Evolutionary conservation across 2,888 invertebrate species (phyloP), one percentile per base, ranked within the genome.

Genomic region (Acronicta aceris): DNA sequence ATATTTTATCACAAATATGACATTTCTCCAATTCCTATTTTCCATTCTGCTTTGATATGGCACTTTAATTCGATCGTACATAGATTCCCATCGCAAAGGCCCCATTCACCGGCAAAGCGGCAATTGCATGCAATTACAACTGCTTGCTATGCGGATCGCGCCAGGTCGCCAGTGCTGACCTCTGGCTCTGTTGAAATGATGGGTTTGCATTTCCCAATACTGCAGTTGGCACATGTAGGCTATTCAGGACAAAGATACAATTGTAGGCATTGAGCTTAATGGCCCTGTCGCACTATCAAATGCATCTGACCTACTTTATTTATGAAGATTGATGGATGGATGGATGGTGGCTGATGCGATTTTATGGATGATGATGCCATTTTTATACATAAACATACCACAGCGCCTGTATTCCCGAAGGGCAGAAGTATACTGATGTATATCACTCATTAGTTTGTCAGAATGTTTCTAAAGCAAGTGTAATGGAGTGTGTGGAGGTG

Each of bases 161-260:
- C 38, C 12, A 30, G 52, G 40, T 53, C 55, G 50, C 17, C 27
- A n/a, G 45, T 49, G 38, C 45, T 70, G 69, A 73, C 69, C 69
- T 70, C 68, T 67, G 54, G 47, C 16, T 50, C 67, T 73, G 73
- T 41, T 50, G 74, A 48, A 63, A 71, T 51, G 56, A 57, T 56
- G 54, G 47, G 43, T 17, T 74, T 41, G 43, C 49, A 43, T 25
- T 12, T 25, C 43, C 43, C 7, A 25, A 43, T 47, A 25, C 27
- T 46, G 68, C 46, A 47, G 46, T 52, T 55, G 50, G 40, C 38
- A 58, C 36, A 27, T 56, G 36, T 33, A 38, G 48, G 15, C 15
- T 45, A 43, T 50, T 42, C 42, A 62, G 38, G 64, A 45, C 52
- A 51, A 12, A 10, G 6, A 50, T 8, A 36, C 21, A 21, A 13